Evolutionary conservation across 35 echinoderm and acorn worm genomes (phyloP).

Genomic region (Patiria miniata): DNA sequence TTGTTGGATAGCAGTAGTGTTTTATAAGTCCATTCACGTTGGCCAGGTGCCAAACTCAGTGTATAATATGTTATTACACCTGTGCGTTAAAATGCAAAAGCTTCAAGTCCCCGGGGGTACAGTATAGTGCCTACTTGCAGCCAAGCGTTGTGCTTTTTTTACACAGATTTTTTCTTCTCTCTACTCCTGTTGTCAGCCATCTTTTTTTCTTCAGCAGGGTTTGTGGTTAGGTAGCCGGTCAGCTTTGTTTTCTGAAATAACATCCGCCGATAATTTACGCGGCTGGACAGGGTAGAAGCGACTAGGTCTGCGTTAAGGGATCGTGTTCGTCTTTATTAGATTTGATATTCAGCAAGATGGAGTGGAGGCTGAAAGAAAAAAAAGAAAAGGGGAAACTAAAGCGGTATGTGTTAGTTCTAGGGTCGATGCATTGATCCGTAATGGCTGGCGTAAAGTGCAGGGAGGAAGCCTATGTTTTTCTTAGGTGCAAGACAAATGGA

Average conservation of each 20-base stretch:
- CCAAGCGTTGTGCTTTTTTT: conserved; percentile 1
- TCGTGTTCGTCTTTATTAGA: conserved; percentile 25
- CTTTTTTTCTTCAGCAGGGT: background rate
- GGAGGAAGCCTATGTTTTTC: background rate
- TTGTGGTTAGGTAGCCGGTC: background rate
- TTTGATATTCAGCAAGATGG: background rate
- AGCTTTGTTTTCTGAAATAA: conserved; percentile 32
- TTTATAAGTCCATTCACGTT: background rate
- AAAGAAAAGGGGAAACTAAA: no score
- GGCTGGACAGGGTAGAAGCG: conserved; percentile 21
- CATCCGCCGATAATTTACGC: conserved; percentile 18
- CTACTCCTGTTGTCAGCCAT: background rate
- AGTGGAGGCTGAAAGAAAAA: background rate
- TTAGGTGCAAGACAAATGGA: no score
- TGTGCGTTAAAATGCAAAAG: background rate
- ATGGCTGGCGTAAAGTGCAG: conserved; percentile 19
- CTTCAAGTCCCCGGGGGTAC: background rate
- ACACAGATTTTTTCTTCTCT: background rate
- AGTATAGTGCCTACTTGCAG: background rate
- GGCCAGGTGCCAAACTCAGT: conserved; percentile 13
- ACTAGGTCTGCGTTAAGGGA: conserved; percentile 6
- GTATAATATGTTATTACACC: conserved; percentile 25
- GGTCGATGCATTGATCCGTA: conserved; percentile 26
- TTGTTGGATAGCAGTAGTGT: no score
- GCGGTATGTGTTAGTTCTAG: conserved; percentile 11